A percentile compares a stretch with the other conserved stretches of the same genome.
phyloP scores from a whole-genome alignment of 2,113 vertebrate genomes.

The Hypocryptadius cinnamomeus region DNA sequence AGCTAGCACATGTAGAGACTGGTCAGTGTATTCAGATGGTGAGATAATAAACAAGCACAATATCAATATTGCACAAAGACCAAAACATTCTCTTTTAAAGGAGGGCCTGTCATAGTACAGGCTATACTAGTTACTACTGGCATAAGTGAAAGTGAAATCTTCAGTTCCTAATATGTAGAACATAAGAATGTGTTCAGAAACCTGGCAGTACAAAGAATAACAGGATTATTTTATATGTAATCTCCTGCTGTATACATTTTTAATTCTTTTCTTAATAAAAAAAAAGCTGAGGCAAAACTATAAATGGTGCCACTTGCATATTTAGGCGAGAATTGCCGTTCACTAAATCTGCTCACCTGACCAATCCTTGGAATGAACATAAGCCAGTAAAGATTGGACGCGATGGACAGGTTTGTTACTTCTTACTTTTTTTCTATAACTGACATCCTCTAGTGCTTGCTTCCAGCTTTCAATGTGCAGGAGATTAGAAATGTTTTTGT shows the following conservation, averaged over 20 bases:
- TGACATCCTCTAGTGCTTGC: neutral
- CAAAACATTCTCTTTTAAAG: neutral
- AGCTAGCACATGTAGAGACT: neutral
- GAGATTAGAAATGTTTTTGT: neutral
- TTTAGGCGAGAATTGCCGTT: slow-evolving; percentile 93
- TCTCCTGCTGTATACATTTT: neutral
- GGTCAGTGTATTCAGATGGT: neutral
- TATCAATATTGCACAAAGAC: neutral
- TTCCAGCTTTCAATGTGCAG: neutral
- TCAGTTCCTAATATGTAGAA: neutral
- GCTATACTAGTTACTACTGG: neutral
- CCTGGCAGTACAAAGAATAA: neutral
- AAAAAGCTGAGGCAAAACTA: neutral
- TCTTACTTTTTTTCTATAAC: neutral
- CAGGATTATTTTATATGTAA: neutral
- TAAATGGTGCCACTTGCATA: slow-evolving; percentile 46
- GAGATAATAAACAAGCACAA: neutral
- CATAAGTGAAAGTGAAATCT: neutral
- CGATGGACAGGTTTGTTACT: slow-evolving; percentile 89
- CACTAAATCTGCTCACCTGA: slow-evolving; percentile 93
- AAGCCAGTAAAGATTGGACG: slow-evolving; percentile 98
- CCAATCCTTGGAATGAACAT: slow-evolving; percentile 97
- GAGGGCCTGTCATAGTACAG: neutral
- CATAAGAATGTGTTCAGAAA: neutral
- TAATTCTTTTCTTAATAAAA: neutral